Conservation (phyloP, 2,797 vertebrate species). For the Erpetoichthys calabaricus region DNA sequence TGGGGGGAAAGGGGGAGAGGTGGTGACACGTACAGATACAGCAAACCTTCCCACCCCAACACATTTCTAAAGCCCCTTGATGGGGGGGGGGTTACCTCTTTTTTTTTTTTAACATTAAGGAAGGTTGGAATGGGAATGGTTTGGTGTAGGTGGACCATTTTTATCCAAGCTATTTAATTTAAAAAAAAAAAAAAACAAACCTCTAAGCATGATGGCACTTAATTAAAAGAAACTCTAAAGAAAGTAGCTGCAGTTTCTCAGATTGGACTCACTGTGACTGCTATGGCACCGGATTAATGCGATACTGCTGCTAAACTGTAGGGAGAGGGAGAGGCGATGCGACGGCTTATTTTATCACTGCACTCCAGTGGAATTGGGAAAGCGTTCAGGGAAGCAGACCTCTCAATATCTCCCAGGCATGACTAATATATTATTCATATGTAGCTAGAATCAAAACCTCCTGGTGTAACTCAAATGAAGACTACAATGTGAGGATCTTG, state of each 20-base stretch:
- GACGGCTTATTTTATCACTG: not conserved
- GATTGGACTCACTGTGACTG: not conserved
- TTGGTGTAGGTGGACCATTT: not conserved
- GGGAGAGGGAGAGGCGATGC: not conserved
- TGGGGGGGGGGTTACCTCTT: too few species aligned
- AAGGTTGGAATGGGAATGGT: not conserved
- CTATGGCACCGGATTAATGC: not conserved
- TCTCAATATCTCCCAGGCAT: slow-evolving; percentile 35
- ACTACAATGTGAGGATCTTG: slow-evolving; percentile 6
- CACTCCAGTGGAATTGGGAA: not conserved
- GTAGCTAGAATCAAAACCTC: slow-evolving; percentile 24
- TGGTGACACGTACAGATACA: too few species aligned
- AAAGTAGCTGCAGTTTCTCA: not conserved
- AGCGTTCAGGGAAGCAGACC: slow-evolving; percentile 62
- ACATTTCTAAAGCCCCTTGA: too few species aligned
- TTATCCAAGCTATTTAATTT: not conserved
- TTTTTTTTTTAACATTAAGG: too few species aligned
- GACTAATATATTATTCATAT: slow-evolving; percentile 30
- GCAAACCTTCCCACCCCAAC: too few species aligned
- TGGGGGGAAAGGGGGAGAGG: too few species aligned
- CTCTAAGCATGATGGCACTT: not conserved
- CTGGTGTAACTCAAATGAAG: slow-evolving; percentile 5
- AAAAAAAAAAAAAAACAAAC: not conserved
- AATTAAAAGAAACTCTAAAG: not conserved
- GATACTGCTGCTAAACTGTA: not conserved